Evolutionary conservation across 2,797 vertebrate genomes (phyloP).

Genomic region (Pangasius macronema): DNA sequence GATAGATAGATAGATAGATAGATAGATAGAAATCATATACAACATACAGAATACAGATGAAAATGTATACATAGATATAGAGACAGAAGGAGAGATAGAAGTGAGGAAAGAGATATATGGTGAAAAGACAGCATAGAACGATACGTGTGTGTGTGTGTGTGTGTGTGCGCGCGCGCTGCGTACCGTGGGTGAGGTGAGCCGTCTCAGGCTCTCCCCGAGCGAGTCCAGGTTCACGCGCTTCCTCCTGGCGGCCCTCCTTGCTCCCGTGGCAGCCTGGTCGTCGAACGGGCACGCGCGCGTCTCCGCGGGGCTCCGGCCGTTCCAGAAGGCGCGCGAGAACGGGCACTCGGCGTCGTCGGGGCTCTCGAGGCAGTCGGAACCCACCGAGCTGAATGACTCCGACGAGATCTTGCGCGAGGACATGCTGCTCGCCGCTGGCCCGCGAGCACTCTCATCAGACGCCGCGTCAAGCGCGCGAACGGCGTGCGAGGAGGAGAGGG

Average conservation of each 20-base stretch:
- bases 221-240: constrained; percentile 94
- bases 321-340: constrained; percentile 84
- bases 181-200: constrained; percentile 94
- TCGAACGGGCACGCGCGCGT: constrained; percentile 68
- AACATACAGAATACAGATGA: neutral
- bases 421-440: constrained; percentile 62
- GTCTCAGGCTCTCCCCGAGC: constrained; percentile 90
- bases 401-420: constrained; percentile 96
- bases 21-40: neutral
- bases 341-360: constrained; percentile 85
- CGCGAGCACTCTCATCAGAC: constrained; percentile 70
- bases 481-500: constrained; percentile 11
- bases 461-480: constrained; percentile 44
- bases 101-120: neutral
- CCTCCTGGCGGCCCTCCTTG: constrained; percentile 78
- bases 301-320: constrained; percentile 84
- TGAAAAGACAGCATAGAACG: neutral
- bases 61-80: neutral
- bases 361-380: constrained; percentile 91
- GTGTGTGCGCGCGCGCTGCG: constrained; percentile 46
- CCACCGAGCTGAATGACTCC: constrained; percentile 95
- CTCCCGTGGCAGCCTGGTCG: constrained; percentile 63
- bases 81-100: neutral
- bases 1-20: neutral
- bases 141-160: neutral